Evolutionary conservation across 2,797 vertebrate species (phyloP).

Genomic region (Myripristis jacobus): DNA sequence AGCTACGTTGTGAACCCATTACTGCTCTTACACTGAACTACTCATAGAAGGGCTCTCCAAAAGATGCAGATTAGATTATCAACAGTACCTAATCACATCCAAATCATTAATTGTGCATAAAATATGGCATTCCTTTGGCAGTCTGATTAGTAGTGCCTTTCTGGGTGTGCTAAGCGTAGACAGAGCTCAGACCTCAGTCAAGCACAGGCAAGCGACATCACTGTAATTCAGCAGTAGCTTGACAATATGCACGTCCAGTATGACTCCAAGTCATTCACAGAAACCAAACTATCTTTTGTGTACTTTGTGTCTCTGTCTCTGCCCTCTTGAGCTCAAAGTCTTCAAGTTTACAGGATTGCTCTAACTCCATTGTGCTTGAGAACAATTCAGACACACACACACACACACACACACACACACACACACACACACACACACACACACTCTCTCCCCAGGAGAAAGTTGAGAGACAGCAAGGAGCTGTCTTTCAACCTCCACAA

Average conservation of each 20-base stretch:
- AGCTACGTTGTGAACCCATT: conserved; percentile 41
- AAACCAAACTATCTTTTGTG: conserved; percentile 15
- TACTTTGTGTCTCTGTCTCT: conserved; percentile 20
- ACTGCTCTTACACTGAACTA: conserved; percentile 43
- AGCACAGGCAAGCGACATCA: conserved; percentile 17
- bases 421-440: conserved; percentile 4
- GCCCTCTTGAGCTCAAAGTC: conserved; percentile 41
- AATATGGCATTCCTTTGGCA: conserved; percentile 34
- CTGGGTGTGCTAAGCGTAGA: conserved; percentile 23
- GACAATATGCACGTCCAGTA: conserved; percentile 18
- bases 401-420: conserved; percentile 1
- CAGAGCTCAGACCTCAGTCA: not conserved
- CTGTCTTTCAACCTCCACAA: conserved; percentile 73
- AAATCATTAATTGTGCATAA: conserved; percentile 47
- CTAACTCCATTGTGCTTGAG: conserved; percentile 54
- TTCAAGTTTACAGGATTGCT: conserved; percentile 64
- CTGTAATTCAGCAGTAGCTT: conserved; percentile 19
- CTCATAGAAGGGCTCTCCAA: conserved; percentile 51
- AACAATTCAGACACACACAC: too few relatives aligned
- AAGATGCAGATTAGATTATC: conserved; percentile 70
- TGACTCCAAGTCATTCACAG: conserved; percentile 26
- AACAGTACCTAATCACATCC: conserved; percentile 55
- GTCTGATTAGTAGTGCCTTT: conserved; percentile 33
- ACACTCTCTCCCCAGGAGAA: conserved; percentile 65
- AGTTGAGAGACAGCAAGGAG: conserved; percentile 67